A percentile compares a stretch with the other conserved stretches of the same genome.
phyloP scores from a whole-genome alignment of 2,113 vertebrate genomes.

The Lota lota region DNA sequence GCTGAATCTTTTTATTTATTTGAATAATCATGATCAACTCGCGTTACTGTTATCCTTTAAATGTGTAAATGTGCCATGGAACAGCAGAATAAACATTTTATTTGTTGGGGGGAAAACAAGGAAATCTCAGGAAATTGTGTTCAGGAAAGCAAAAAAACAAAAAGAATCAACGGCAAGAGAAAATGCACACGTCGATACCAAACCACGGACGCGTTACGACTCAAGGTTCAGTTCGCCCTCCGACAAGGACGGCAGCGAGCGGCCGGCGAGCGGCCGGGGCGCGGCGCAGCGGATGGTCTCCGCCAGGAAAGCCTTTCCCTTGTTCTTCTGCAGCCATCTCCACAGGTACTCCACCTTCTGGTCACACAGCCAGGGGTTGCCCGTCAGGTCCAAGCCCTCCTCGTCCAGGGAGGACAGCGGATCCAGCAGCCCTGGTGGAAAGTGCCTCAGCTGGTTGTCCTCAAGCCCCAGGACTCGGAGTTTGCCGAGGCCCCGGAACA shows the following conservation, averaged over 20 bases:
- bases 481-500: constrained; percentile 62
- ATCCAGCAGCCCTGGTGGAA: constrained; percentile 58
- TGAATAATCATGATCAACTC: not conserved
- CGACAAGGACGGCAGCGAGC: constrained; percentile 38
- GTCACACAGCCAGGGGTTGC: constrained; percentile 82
- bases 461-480: constrained; percentile 74
- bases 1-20: not conserved
- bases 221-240: constrained; percentile 38
- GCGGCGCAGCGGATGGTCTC: constrained; percentile 46
- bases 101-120: not conserved
- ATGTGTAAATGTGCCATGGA: not conserved
- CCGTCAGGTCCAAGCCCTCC: constrained; percentile 70
- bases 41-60: not conserved
- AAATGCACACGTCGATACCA: no score
- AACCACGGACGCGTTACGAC: constrained; percentile 18
- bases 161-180: not conserved
- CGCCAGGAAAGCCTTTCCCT: constrained; percentile 37
- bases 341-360: constrained; percentile 57
- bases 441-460: constrained; percentile 68
- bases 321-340: constrained; percentile 61
- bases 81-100: not conserved
- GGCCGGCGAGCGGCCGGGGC: constrained; percentile 49
- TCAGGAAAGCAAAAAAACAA: not conserved
- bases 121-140: not conserved
- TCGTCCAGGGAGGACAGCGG: constrained; percentile 55